These are phyloP conservation scores for Rhopalosiphum padi DNA, from an alignment of 1,140 invertebrate species.

Conservation along the genomic window DNA sequence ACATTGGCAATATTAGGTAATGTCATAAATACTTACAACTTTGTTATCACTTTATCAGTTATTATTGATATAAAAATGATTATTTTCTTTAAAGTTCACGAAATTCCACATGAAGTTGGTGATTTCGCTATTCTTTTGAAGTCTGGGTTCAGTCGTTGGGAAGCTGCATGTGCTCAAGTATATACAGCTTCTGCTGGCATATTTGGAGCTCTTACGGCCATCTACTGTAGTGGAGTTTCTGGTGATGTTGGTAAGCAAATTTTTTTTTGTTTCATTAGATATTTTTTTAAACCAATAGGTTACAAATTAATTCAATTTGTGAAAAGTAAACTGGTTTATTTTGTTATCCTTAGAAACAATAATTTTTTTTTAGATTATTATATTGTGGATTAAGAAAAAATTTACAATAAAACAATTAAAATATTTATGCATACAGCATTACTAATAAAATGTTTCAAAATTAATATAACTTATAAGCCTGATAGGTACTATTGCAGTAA, in stretches of 20 bases:
- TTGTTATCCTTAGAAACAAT: background rate
- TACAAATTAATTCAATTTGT: background rate
- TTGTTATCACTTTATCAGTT: background rate
- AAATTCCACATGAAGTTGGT: slow-evolving; percentile 97
- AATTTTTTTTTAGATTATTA: background rate
- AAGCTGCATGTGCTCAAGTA: slow-evolving; percentile 91
- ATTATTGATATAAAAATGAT: slow-evolving; percentile 64
- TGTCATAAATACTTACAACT: background rate
- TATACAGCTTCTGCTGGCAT: slow-evolving; percentile 87
- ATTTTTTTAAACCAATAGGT: background rate
- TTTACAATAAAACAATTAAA: background rate
- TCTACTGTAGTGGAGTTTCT: slow-evolving; percentile 81
- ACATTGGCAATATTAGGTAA: slow-evolving; percentile 85
- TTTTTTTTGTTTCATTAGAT: background rate
- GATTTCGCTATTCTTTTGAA: slow-evolving; percentile 97
- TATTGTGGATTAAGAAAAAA: background rate
- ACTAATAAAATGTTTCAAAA: background rate
- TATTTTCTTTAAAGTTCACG: slow-evolving; percentile 69
- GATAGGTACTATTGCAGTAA: background rate
- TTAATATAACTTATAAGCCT: background rate
- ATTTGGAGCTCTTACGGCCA: slow-evolving; percentile 84
- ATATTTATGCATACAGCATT: slow-evolving; percentile 16
- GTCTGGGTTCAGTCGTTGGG: slow-evolving; percentile 89
- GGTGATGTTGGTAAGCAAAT: slow-evolving; percentile 74
- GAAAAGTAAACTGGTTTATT: background rate